Evolutionary conservation across 2,113 vertebrate genomes (phyloP).

Genomic region (Pangasianodon gigas): DNA sequence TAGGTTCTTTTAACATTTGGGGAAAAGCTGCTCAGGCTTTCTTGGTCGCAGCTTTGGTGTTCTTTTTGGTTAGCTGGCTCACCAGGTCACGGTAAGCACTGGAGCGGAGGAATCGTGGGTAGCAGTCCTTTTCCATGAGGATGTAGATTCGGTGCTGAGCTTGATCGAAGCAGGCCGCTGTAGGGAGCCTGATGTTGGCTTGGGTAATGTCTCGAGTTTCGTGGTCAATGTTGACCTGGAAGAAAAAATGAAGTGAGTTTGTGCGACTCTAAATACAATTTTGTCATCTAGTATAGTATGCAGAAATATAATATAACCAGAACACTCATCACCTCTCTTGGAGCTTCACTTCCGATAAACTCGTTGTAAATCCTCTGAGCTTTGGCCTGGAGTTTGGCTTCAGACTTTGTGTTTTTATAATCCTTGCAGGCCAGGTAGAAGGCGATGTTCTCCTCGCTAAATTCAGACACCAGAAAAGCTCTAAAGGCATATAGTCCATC

Average conservation of each 20-base stretch:
- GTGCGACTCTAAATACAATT: background rate
- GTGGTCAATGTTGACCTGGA: conserved; percentile 90
- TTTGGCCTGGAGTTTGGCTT: conserved; percentile 78
- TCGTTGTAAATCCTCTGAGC: conserved; percentile 90
- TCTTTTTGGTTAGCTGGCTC: conserved; percentile 73
- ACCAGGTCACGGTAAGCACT: conserved; percentile 66
- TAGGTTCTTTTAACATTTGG: background rate
- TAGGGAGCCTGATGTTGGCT: conserved; percentile 78
- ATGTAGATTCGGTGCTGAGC: conserved; percentile 86
- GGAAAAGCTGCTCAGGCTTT: conserved; percentile 60
- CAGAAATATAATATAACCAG: background rate
- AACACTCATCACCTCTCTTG: conserved; percentile 81
- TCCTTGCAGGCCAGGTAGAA: conserved; percentile 97
- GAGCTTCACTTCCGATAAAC: conserved; percentile 86
- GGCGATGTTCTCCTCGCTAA: conserved; percentile 95
- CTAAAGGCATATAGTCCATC: conserved; percentile 88
- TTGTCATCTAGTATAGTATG: background rate
- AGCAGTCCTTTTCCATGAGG: conserved; percentile 96
- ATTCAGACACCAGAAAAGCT: conserved; percentile 89
- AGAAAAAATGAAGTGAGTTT: conserved; percentile 40
- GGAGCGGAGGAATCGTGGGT: conserved; percentile 88
- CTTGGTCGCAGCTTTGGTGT: conserved; percentile 49
- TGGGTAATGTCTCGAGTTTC: conserved; percentile 87
- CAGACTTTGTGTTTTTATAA: conserved; percentile 80
- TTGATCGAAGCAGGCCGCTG: conserved; percentile 77